Percentiles rank a stretch among this genome's conserved stretches.
phyloP scores from a whole-genome alignment of 2,888 invertebrate species.

The Sphaerophoria rueppellii region DNA sequence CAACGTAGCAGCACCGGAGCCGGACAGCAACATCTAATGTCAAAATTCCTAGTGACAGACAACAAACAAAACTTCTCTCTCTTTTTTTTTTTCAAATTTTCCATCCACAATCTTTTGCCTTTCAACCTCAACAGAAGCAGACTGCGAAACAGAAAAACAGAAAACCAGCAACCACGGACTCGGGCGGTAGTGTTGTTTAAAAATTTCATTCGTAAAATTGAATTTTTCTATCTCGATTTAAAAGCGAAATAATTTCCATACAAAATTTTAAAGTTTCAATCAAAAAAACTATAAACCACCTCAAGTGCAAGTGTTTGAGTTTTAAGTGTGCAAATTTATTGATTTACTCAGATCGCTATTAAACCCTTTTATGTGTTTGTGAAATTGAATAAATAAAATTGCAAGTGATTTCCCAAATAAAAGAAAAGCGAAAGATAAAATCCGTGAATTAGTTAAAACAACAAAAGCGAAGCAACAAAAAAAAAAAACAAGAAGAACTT shows the following conservation, averaged over 20 bases:
- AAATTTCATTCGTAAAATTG: constrained; percentile 18
- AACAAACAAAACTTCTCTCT: constrained; percentile 55
- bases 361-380: not conserved
- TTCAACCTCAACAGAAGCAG: not conserved
- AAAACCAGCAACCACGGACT: constrained; percentile 65
- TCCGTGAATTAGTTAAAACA: constrained; percentile 5
- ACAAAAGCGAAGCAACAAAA: not conserved
- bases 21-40: constrained; percentile 45
- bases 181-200: constrained; percentile 65
- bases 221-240: constrained; percentile 28
- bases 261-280: constrained; percentile 2
- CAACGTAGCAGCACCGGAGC: constrained; percentile 63
- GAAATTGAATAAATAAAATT: constrained; percentile 46
- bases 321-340: constrained; percentile 9
- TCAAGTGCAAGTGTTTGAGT: constrained; percentile 41
- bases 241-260: constrained; percentile 6
- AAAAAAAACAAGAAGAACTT: constrained; percentile 8
- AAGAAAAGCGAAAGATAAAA: constrained; percentile 47
- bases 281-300: not conserved
- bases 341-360: constrained; percentile 25
- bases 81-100: not conserved
- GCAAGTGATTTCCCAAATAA: constrained; percentile 37
- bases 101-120: no score
- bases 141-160: constrained; percentile 36
- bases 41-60: constrained; percentile 67